Evolutionary conservation across 2,888 invertebrate genomes (phyloP), one percentile per base, ranked within the genome.

Genomic region (Nysson spinosus): DNA sequence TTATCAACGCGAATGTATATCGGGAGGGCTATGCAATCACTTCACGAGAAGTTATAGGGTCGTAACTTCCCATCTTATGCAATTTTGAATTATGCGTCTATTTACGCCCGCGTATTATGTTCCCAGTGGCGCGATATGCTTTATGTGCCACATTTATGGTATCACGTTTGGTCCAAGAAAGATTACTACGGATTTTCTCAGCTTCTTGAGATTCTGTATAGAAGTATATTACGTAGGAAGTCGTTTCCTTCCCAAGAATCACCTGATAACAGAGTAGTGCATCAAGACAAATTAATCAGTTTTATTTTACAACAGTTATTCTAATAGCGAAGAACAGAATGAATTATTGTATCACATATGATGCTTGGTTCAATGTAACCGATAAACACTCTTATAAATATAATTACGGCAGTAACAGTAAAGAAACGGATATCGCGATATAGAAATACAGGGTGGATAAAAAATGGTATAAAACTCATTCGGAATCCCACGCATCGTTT

Each of bases 51-150:
- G 49, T 65, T 56, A 51, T 28, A 34, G 50, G 37, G 7, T 37
- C 62, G 43, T 65, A 65, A 66, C 60, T 55, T 46, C 44, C 28
- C 60, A 50, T 72, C 69, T 69, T 46, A 22, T 54, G 61, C 70
- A 63, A 73, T 73, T 66, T 73, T 66, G 63, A 69, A 66, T 73
- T 60, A 72, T 60, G 44, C 57, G 24, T 47, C 49, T 55, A 73
- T 67, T 73, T 73, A 70, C 49, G 70, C 49, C 37, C 19, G 28
- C 44, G 37, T 42, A 63, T 66, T 69, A 72, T 69, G 67, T 50
- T 69, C 19, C 56, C 19, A 24, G 44, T 39, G 16, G 22, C 49
- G 50, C 49, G 51, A 58, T 72, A 58, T 12, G 64, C 34, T 68
- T 72, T 72, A 68, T 57, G 28, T 44, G 22, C 12, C 32, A 14